Percentiles rank a stretch among this genome's conserved stretches.
Evolutionary conservation across 2,113 vertebrate species (phyloP).

Genomic region (Riparia riparia): DNA sequence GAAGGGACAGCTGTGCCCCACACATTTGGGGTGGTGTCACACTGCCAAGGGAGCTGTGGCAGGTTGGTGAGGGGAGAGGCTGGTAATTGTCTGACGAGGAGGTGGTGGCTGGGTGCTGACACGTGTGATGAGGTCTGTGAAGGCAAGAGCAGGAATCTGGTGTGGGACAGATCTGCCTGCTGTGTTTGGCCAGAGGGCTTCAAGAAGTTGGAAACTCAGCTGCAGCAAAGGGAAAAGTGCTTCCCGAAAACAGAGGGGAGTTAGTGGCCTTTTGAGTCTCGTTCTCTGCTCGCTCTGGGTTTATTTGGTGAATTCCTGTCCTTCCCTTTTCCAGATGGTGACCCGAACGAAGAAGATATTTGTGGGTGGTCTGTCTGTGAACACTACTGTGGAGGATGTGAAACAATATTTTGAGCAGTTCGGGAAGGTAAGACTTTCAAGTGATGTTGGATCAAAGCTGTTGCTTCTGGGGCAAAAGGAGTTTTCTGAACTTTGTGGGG

Average conservation of each 20-base stretch:
- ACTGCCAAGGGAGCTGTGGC: not conserved
- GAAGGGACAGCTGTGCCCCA: not conserved
- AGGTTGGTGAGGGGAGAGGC: not conserved
- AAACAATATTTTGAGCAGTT: conserved; percentile 99
- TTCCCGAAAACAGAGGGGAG: not conserved
- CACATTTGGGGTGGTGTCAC: not conserved
- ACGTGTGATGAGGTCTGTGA: accelerated
- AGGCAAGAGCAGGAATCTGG: not conserved
- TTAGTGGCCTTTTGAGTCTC: not conserved
- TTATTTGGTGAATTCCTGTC: conserved; percentile 68
- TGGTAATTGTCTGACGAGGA: not conserved
- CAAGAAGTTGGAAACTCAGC: not conserved
- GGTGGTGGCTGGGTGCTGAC: not conserved
- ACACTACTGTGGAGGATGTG: conserved; percentile 97
- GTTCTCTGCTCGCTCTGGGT: not conserved
- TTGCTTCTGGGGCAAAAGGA: not conserved
- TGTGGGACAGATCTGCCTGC: not conserved
- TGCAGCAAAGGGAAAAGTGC: not conserved
- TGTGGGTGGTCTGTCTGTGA: conserved; percentile 96
- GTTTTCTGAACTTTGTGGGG: conserved; percentile 33
- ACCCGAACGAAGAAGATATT: conserved; percentile 99
- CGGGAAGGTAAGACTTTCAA: conserved; percentile 88
- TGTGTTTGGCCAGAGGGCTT: not conserved
- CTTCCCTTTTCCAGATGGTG: conserved; percentile 88
- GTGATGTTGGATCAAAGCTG: not conserved